Evolutionary conservation across 2,797 vertebrate species (phyloP).

Genomic region (Acrossocheilus fasciatus): DNA sequence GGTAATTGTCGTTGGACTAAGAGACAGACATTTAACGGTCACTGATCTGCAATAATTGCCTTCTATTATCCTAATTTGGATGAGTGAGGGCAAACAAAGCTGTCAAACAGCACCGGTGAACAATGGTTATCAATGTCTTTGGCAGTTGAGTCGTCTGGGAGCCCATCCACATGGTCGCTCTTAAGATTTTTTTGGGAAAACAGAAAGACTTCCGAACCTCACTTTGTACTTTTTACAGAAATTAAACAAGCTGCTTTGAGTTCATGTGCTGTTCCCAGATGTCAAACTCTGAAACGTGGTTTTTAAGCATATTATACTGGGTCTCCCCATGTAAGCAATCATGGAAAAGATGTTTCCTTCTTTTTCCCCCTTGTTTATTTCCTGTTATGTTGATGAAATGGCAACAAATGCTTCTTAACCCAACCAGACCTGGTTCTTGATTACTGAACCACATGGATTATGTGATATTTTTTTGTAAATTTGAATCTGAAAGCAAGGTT

Average conservation of each 20-base stretch:
- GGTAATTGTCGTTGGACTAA: constrained; percentile 37
- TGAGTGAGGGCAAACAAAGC: constrained; percentile 68
- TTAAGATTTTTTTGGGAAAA: constrained; percentile 18
- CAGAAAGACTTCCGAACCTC: constrained; percentile 17
- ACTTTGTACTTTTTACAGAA: constrained; percentile 25
- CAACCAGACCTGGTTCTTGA: not conserved
- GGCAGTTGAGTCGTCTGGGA: constrained; percentile 18
- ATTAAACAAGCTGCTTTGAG: constrained; percentile 37
- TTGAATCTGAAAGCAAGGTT: not conserved
- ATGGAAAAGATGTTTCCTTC: constrained; percentile 26
- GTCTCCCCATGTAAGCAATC: constrained; percentile 8
- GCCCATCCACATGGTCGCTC: not conserved
- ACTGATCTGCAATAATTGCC: constrained; percentile 67
- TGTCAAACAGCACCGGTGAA: constrained; percentile 58
- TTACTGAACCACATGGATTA: constrained; percentile 4
- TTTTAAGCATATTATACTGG: constrained; percentile 27
- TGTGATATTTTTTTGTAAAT: not conserved
- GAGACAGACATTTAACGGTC: constrained; percentile 56
- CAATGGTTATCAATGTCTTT: constrained; percentile 53
- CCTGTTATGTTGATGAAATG: constrained; percentile 4
- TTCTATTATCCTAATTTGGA: constrained; percentile 67
- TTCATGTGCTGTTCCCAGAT: constrained; percentile 27
- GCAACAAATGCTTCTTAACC: not conserved
- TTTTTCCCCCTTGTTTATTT: not conserved
- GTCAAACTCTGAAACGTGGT: constrained; percentile 12